Conservation (phyloP, 2,888 invertebrate species). For the Harpagoxenus sublaevis region DNA sequence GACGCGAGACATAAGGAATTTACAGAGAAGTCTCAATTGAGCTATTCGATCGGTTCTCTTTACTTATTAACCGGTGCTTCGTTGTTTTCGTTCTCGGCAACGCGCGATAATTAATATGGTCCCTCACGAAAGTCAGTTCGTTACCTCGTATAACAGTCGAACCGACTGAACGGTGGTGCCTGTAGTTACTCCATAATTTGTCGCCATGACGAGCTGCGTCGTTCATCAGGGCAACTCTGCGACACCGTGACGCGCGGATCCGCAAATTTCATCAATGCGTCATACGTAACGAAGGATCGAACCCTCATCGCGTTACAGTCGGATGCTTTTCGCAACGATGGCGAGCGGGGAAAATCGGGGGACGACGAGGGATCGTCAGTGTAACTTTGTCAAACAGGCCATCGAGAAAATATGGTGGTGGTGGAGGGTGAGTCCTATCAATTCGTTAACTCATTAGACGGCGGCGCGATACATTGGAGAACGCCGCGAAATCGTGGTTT, state of each 20-base stretch:
- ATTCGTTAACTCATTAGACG: constrained; percentile 49
- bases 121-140: constrained; percentile 38
- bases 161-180: background rate
- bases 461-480: background rate
- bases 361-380: background rate
- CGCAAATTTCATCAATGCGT: constrained; percentile 53
- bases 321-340: constrained; percentile 31
- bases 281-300: constrained; percentile 55
- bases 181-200: constrained; percentile 38
- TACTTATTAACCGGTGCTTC: background rate
- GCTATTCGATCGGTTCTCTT: background rate
- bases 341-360: background rate
- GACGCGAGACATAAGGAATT: background rate
- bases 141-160: constrained; percentile 50
- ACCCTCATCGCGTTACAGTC: constrained; percentile 33
- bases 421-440: constrained; percentile 13
- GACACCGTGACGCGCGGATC: constrained; percentile 45
- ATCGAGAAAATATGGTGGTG: constrained; percentile 25
- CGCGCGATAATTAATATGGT: constrained; percentile 35
- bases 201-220: constrained; percentile 30
- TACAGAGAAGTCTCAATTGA: background rate
- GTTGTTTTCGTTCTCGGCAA: background rate
- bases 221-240: constrained; percentile 50
- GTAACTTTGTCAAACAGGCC: constrained; percentile 36
- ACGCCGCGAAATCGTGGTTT: constrained; percentile 14